phyloP scores from a whole-genome alignment of 2,113 vertebrate genomes.

The Guaruba guarouba region DNA sequence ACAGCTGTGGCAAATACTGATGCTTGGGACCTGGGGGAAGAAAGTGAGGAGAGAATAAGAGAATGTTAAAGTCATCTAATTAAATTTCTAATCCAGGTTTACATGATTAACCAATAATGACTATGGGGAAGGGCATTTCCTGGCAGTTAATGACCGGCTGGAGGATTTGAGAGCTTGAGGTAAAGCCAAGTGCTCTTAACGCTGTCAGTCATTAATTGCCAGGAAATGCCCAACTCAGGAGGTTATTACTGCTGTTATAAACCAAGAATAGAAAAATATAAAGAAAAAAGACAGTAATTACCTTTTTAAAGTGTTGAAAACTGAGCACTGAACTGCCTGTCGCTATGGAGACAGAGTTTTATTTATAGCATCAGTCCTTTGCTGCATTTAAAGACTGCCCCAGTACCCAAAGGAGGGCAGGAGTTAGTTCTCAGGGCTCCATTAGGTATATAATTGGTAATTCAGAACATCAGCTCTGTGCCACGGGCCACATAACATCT shows the following conservation, averaged over 20 bases:
- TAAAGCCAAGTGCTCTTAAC: conserved; percentile 68
- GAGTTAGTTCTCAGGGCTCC: conserved; percentile 55
- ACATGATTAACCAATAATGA: conserved; percentile 66
- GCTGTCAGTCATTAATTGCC: conserved; percentile 68
- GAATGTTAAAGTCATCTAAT: conserved; percentile 50
- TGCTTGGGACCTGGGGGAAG: background rate
- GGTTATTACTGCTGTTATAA: conserved; percentile 70
- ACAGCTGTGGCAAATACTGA: background rate
- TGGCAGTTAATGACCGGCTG: conserved; percentile 59
- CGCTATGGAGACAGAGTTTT: conserved; percentile 44
- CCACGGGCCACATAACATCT: conserved; percentile 71
- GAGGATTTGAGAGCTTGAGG: conserved; percentile 66
- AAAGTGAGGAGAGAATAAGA: background rate
- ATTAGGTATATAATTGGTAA: conserved; percentile 72
- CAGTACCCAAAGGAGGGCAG: conserved; percentile 43
- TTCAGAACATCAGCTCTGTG: conserved; percentile 70
- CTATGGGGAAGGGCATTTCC: conserved; percentile 62
- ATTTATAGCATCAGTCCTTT: conserved; percentile 61
- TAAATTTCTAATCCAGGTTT: conserved; percentile 69
- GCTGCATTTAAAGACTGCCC: conserved; percentile 58
- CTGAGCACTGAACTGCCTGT: conserved; percentile 43
- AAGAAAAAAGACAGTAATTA: conserved; percentile 70
- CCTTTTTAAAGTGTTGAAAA: conserved; percentile 65
- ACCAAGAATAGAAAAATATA: conserved; percentile 70
- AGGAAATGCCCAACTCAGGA: conserved; percentile 69